phyloP scores from a whole-genome alignment of 2,888 invertebrate genomes.

The Pseudanteris insignis region DNA sequence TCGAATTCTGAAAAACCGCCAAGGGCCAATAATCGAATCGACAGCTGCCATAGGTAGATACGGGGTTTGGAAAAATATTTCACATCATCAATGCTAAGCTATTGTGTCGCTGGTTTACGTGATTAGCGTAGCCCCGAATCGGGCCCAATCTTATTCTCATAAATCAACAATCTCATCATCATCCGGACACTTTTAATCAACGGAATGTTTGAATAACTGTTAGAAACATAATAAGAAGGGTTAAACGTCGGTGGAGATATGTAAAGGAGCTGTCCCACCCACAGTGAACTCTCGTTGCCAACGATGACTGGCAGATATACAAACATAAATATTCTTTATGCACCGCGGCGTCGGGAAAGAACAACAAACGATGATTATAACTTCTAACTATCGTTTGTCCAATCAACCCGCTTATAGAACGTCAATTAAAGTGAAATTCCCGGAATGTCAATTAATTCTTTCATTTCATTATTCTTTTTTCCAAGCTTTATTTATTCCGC shows the following conservation, averaged over 20 bases:
- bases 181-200: conserved; percentile 35
- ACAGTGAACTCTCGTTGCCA: conserved; percentile 52
- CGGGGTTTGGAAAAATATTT: no score
- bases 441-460: conserved; percentile 33
- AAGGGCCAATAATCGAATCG: conserved; percentile 30
- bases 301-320: conserved; percentile 54
- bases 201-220: conserved; percentile 40
- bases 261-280: conserved; percentile 50
- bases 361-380: conserved; percentile 41
- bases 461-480: neutral
- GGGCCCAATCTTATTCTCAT: conserved; percentile 25
- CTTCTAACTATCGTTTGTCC: conserved; percentile 42
- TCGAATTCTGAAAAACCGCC: conserved; percentile 26
- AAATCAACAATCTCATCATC: conserved; percentile 39
- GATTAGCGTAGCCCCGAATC: conserved; percentile 26
- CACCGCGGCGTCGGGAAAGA: conserved; percentile 33
- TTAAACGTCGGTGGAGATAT: conserved; percentile 51
- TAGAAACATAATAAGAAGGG: conserved; percentile 35
- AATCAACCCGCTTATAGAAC: conserved; percentile 31
- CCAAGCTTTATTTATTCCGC: neutral
- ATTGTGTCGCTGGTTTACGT: conserved; percentile 23
- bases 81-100: no score
- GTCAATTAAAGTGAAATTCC: conserved; percentile 31
- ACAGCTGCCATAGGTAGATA: conserved; percentile 36
- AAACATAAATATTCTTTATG: conserved; percentile 43